phyloP scores from a whole-genome alignment of 2,113 vertebrate species.

The Bos javanicus region DNA sequence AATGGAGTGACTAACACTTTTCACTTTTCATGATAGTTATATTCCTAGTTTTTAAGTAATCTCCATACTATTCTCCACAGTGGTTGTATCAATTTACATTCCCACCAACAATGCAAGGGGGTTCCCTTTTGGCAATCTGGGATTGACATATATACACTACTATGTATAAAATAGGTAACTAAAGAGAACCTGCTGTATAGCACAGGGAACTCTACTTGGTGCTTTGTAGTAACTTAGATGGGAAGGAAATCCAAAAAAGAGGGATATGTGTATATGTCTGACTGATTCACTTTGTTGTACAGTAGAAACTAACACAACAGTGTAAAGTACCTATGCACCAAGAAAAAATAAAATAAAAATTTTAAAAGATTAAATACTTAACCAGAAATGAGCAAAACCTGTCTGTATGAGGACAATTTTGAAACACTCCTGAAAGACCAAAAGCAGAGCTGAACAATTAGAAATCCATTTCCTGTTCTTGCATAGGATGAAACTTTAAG shows the following conservation, averaged over 20 bases:
- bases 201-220: neutral
- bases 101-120: neutral
- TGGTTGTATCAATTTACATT: neutral
- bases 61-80: neutral
- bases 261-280: neutral
- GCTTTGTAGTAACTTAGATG: neutral
- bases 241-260: neutral
- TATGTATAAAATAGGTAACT: neutral
- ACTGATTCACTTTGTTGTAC: neutral
- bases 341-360: neutral
- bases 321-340: neutral
- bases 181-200: neutral
- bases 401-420: neutral
- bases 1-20: neutral
- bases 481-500: neutral
- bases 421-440: neutral
- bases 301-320: neutral
- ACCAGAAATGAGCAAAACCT: neutral
- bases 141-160: neutral
- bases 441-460: neutral
- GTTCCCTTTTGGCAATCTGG: neutral
- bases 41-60: neutral
- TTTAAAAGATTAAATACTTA: neutral
- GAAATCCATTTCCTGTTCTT: neutral
- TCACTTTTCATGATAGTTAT: neutral